Percentiles rank a stretch among this genome's conserved stretches.
These are phyloP conservation scores for Apotomis betuletana DNA, from an alignment of 2,888 invertebrate species.

Conservation along the genomic window DNA sequence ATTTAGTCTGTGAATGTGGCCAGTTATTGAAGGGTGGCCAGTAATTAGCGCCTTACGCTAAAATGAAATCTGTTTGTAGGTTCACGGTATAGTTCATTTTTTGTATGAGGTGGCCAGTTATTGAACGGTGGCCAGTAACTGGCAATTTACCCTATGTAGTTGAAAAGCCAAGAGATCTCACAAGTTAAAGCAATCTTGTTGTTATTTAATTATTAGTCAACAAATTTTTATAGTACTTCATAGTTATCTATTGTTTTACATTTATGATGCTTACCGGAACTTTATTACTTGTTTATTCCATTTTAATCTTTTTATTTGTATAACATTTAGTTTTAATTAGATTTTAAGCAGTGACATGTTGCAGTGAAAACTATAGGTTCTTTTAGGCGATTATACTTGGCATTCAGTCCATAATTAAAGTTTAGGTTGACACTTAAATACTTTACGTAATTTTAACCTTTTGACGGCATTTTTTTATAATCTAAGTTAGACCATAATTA, in stretches of 20 bases:
- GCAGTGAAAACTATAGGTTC: conserved; percentile 4
- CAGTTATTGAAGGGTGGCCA: no score
- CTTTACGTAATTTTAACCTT: conserved; percentile 30
- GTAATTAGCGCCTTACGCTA: no score
- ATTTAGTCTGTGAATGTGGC: no score
- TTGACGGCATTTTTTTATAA: conserved; percentile 22
- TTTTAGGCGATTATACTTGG: conserved; percentile 8
- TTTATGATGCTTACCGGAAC: conserved; percentile 20
- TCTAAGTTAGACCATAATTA: neutral
- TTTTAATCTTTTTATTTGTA: conserved; percentile 27
- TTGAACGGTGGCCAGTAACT: no score
- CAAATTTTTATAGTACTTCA: conserved; percentile 33
- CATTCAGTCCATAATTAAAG: conserved; percentile 16
- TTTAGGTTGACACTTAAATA: conserved; percentile 6
- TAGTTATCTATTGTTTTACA: conserved; percentile 38
- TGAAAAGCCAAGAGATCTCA: conserved; percentile 29
- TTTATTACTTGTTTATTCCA: conserved; percentile 38
- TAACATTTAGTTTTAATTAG: conserved; percentile 11
- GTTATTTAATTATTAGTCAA: conserved; percentile 38
- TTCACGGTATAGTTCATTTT: no score
- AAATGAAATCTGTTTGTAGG: no score
- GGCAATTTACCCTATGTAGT: no score
- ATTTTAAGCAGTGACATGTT: conserved; percentile 11
- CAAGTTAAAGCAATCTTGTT: conserved; percentile 32
- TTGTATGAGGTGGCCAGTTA: no score